phyloP scores from a whole-genome alignment of 2,888 invertebrate genomes.

The Watsonalla cultraria region DNA sequence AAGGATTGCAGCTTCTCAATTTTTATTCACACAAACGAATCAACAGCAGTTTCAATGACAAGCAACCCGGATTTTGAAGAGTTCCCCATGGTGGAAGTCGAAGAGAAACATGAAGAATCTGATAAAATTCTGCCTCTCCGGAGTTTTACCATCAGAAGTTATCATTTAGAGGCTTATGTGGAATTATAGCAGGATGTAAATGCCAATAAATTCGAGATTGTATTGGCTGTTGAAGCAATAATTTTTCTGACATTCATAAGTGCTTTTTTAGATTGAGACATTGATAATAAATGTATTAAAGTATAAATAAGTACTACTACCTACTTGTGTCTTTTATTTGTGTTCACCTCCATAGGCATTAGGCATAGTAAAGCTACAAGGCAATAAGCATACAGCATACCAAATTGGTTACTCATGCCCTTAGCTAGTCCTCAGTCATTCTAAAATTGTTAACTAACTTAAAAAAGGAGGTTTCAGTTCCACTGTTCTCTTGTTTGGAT shows the following conservation, averaged over 20 bases:
- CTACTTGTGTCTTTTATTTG: too few relatives aligned
- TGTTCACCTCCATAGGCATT: too few relatives aligned
- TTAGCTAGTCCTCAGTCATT: too few relatives aligned
- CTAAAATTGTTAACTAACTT: too few relatives aligned
- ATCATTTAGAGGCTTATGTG: conserved; percentile 53
- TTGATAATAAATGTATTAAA: background rate
- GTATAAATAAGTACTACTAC: background rate
- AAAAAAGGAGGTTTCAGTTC: too few relatives aligned
- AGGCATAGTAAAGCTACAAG: too few relatives aligned
- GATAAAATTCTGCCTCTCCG: conserved; percentile 52
- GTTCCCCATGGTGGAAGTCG: conserved; percentile 60
- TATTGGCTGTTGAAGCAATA: background rate
- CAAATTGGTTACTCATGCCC: too few relatives aligned
- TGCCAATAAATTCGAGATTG: background rate
- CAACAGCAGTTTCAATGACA: conserved; percentile 74
- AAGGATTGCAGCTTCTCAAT: conserved; percentile 80
- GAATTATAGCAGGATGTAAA: conserved; percentile 31
- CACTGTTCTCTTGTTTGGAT: too few relatives aligned
- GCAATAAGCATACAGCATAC: too few relatives aligned
- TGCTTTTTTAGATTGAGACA: background rate
- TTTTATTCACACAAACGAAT: conserved; percentile 78
- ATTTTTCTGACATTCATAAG: background rate
- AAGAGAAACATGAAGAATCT: conserved; percentile 30
- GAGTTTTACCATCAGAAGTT: conserved; percentile 50
- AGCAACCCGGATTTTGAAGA: conserved; percentile 72